phyloP scores from a whole-genome alignment of 2,888 invertebrate species.

The Tholera decimalis region DNA sequence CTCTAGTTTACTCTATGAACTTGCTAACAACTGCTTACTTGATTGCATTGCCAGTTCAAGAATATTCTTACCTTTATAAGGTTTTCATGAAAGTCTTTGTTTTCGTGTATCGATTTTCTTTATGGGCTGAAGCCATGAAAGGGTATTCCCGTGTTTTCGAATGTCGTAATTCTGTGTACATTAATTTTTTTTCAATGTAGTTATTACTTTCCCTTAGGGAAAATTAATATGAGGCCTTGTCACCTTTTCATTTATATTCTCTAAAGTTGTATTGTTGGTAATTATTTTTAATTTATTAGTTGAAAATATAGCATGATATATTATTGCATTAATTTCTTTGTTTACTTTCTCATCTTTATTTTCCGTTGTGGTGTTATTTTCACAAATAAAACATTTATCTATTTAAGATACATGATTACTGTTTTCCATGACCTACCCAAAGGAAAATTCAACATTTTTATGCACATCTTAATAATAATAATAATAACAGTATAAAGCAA shows the following conservation, averaged over 20 bases:
- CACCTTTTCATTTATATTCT: conserved; percentile 16
- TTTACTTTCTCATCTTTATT: background rate
- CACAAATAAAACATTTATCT: too few relatives aligned
- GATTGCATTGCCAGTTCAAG: conserved; percentile 7
- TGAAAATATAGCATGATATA: background rate
- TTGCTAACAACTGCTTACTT: conserved; percentile 12
- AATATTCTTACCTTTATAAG: conserved; percentile 8
- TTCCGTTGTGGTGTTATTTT: background rate
- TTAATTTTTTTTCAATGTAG: background rate
- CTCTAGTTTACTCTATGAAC: background rate
- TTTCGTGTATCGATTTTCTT: background rate
- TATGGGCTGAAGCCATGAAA: background rate
- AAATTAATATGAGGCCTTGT: conserved; percentile 12
- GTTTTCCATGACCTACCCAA: too few relatives aligned
- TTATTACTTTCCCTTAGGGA: conserved; percentile 9
- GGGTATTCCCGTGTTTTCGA: background rate
- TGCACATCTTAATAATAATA: too few relatives aligned
- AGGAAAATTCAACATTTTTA: too few relatives aligned
- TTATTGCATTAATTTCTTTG: background rate
- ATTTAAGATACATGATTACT: too few relatives aligned
- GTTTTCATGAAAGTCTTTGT: background rate
- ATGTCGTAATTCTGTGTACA: conserved; percentile 5
- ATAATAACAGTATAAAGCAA: too few relatives aligned
- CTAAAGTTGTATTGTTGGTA: conserved; percentile 1
- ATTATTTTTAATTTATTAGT: background rate